phyloP scores from a whole-genome alignment of 1,140 invertebrate genomes.

The Stratiolaelaps scimitus region DNA sequence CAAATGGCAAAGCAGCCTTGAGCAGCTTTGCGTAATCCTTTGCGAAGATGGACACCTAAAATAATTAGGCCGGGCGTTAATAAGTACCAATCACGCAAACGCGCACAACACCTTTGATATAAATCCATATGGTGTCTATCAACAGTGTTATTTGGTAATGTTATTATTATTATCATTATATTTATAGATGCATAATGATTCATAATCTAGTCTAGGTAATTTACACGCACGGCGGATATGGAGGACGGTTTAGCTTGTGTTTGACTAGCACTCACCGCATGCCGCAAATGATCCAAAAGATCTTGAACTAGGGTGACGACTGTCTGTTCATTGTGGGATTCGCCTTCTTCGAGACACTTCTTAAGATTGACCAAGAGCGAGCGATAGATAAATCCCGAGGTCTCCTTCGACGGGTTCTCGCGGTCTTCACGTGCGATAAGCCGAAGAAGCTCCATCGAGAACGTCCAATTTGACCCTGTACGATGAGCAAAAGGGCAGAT shows the following conservation, averaged over 20 bases:
- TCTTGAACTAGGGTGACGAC: not conserved
- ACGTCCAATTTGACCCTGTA: conserved; percentile 6
- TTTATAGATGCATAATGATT: no score
- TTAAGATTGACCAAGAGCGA: not conserved
- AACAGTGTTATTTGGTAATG: no score
- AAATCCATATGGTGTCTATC: no score
- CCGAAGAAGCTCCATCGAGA: conserved; percentile 1
- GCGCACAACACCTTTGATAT: no score
- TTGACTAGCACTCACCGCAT: not conserved
- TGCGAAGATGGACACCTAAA: not conserved
- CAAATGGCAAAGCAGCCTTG: not conserved
- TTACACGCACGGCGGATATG: no score
- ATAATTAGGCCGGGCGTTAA: no score
- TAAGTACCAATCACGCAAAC: no score
- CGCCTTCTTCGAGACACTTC: not conserved
- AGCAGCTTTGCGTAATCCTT: conserved; percentile 12
- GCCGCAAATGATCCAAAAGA: not conserved
- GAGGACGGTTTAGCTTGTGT: no score
- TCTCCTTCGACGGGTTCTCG: conserved; percentile 18
- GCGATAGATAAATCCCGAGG: not conserved
- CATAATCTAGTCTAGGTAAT: no score
- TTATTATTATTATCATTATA: no score
- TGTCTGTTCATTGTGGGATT: not conserved
- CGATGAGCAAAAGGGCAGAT: no score
- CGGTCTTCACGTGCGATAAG: not conserved